Base-by-base conservation (phyloP, 2,797 vertebrate species). In the Capromys pilorides region DNA sequence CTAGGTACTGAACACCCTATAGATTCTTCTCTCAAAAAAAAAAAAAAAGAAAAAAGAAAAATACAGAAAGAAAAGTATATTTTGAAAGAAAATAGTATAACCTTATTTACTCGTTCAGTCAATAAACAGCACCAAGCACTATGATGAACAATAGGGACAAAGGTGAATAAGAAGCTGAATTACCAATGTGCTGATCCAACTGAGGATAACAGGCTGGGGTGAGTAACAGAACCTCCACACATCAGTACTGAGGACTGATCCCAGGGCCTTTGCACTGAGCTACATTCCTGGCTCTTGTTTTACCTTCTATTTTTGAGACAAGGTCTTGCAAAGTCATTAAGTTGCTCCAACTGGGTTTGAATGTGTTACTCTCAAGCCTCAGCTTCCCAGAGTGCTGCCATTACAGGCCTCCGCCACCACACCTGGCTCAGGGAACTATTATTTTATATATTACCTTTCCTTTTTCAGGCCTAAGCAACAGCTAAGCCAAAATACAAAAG, bases 401-500 rank as follows among this genome's bases (percentile, higher is more conserved):
- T 49, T 16, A 28, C 11, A 28, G 71, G 71, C 24, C 71, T 75
- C 24, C 24, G 26, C 39, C 22, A 45, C 39, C 73, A 75, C 73
- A 75, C 24, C 41, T 49, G 24, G 73, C 41, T 45, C 12, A 45
- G 28, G n/a, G 51, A 13, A 21, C 21, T 83, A 19, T 61, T 62
- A 95, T 39, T 88, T 84, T 91, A 82, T 22, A 39, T 8, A 93
- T 80, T 62, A 75, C 36, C 33, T 94, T 95, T 94, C 78, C 51
- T 73, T 90, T 93, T 92, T 24, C n/a, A 84, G 62, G 78, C 36
- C 49, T 8, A 33, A 62, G 41, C 28, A 83, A 90, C 0, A 54
- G 67, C 31, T 61, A 85, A 51, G 79, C 90, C 26, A 49, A 90
- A 93, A 51, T 28, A 21, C 79, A 88, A 77, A 92, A 57, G 51